Evolutionary conservation across 1,140 invertebrate species (phyloP).

Genomic region (Carcinoscorpius rotundicauda): DNA sequence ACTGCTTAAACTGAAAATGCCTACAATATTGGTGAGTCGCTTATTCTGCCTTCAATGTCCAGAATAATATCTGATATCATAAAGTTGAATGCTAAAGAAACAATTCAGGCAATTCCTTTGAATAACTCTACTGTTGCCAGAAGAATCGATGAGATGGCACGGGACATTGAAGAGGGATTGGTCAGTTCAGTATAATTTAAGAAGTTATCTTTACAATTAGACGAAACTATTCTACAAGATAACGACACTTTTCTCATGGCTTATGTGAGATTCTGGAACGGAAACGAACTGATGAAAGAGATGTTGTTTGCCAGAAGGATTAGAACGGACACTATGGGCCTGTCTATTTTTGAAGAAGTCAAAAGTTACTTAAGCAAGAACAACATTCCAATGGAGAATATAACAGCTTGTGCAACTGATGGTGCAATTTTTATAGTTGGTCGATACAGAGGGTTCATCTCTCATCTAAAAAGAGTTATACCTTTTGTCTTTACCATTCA

Average conservation of each 20-base stretch:
- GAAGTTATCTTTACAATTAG: not conserved
- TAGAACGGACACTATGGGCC: conserved; percentile 13
- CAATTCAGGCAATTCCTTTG: conserved; percentile 5
- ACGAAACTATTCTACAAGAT: not conserved
- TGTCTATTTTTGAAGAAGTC: conserved; percentile 14
- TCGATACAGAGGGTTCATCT: conserved; percentile 25
- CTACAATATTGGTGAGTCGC: too few relatives aligned
- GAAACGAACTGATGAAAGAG: not conserved
- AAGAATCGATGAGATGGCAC: conserved; percentile 5
- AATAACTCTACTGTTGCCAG: not conserved
- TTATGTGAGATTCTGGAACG: not conserved
- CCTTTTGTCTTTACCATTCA: conserved; percentile 18
- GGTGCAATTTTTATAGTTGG: conserved; percentile 27
- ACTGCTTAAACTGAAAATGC: too few relatives aligned
- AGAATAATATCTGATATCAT: too few relatives aligned
- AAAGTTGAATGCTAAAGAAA: not conserved
- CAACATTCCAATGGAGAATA: conserved; percentile 27
- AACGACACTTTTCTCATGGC: not conserved
- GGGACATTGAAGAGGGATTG: conserved; percentile 1
- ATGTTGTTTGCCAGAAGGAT: conserved; percentile 11
- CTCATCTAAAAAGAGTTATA: conserved; percentile 25
- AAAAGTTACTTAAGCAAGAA: conserved; percentile 26
- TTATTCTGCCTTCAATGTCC: too few relatives aligned
- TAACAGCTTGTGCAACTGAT: conserved; percentile 28
- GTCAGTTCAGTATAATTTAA: not conserved